Evolutionary conservation across 2,113 vertebrate genomes (phyloP).

Genomic region (Cettia cetti): DNA sequence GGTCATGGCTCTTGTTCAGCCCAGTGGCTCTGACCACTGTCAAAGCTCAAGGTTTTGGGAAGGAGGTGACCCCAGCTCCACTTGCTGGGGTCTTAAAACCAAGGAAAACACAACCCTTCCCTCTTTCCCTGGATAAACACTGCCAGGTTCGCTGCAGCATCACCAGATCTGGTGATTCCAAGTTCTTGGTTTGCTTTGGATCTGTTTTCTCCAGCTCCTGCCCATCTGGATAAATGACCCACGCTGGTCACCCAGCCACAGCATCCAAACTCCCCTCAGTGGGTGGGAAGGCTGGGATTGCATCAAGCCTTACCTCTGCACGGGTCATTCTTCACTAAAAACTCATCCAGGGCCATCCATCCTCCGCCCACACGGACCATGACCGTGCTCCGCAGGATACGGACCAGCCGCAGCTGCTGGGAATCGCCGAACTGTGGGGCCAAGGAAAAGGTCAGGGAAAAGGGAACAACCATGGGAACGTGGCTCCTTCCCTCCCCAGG

Average conservation of each 20-base stretch:
- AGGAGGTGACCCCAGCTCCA: background rate
- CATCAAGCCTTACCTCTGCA: conserved; percentile 86
- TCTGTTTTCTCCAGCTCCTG: background rate
- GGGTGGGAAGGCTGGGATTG: rapidly evolving
- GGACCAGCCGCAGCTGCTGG: conserved; percentile 96
- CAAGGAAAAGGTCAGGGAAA: conserved; percentile 24
- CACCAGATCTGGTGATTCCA: background rate
- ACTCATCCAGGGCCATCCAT: conserved; percentile 99
- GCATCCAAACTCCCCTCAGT: rapidly evolving
- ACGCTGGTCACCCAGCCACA: background rate
- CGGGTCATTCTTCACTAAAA: conserved; percentile 96
- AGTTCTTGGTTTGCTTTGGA: background rate
- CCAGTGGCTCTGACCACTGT: background rate
- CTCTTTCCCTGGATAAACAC: background rate
- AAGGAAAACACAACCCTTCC: background rate
- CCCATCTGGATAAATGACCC: background rate
- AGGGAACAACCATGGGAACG: background rate
- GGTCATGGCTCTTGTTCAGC: background rate
- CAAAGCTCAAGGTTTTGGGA: background rate
- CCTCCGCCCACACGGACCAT: conserved; percentile 98
- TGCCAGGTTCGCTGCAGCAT: background rate
- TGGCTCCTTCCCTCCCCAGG: background rate
- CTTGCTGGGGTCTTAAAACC: background rate
- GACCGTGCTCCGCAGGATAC: conserved; percentile 95
- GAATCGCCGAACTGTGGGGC: conserved; percentile 92